phyloP scores from a whole-genome alignment of 2,797 vertebrate genomes.

The Eulemur mongoz region DNA sequence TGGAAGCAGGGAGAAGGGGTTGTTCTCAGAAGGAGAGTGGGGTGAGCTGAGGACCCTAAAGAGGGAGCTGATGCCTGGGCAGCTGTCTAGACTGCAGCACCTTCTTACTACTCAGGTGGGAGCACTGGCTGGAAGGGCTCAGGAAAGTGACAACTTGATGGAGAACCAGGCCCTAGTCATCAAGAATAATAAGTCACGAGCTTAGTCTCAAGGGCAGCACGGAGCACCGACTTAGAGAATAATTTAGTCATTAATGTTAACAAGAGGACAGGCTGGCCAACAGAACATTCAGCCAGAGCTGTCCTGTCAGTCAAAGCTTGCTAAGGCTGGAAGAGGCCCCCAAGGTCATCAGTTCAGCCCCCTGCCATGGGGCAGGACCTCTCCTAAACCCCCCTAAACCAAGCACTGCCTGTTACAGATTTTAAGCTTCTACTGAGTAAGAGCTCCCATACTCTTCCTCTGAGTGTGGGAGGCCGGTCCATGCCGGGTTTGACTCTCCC shows the following conservation, averaged over 20 bases:
- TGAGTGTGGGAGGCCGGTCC: neutral
- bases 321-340: neutral
- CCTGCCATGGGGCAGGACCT: neutral
- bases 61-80: neutral
- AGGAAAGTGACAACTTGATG: constrained; percentile 58
- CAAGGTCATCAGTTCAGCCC: neutral
- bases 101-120: neutral
- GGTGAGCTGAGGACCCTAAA: neutral
- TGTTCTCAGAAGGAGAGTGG: neutral
- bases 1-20: neutral
- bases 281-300: neutral
- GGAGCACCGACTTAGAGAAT: neutral
- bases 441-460: neutral
- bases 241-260: constrained; percentile 42
- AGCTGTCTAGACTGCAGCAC: constrained; percentile 14
- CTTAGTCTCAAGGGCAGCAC: constrained; percentile 8
- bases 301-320: neutral
- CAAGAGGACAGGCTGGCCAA: neutral
- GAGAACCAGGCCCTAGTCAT: constrained; percentile 33
- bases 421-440: neutral
- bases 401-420: neutral
- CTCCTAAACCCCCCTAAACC: neutral
- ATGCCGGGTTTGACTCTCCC: neutral
- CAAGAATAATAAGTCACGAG: constrained; percentile 40
- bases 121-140: neutral